These are phyloP conservation scores for Cryptoblepharus egeriae DNA, from an alignment of 2,797 vertebrate genomes.

Conservation along the genomic window DNA sequence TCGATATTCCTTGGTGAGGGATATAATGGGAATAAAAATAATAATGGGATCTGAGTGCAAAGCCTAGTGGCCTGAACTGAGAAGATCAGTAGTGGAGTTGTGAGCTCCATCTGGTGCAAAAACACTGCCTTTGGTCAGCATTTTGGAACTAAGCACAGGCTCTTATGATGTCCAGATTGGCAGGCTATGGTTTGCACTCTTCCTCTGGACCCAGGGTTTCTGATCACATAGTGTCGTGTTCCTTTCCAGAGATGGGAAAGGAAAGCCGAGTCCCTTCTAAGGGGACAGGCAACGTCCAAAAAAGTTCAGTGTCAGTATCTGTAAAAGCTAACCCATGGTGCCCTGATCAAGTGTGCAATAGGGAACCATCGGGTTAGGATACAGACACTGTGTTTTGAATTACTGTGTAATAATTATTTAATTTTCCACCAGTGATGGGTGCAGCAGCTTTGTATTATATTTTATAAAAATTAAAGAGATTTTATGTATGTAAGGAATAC, in stretches of 20 bases:
- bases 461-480: constrained; percentile 78
- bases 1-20: no score
- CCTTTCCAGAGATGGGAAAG: constrained; percentile 18
- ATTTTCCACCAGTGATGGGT: constrained; percentile 71
- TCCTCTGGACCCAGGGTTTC: no score
- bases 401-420: constrained; percentile 75
- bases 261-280: neutral
- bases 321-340: constrained; percentile 39
- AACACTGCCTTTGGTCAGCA: no score
- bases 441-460: constrained; percentile 75
- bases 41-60: no score
- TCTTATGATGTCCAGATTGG: no score
- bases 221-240: no score
- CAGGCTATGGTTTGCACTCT: no score
- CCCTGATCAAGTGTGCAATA: constrained; percentile 29
- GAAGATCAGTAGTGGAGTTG: no score
- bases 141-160: no score
- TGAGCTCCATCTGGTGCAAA: no score
- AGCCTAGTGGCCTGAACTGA: no score
- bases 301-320: constrained; percentile 35
- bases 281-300: neutral
- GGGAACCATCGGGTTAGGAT: constrained; percentile 51
- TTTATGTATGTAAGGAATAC: constrained; percentile 54
- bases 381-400: constrained; percentile 68
- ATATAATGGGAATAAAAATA: no score